Evolutionary conservation across 2,888 invertebrate genomes (phyloP).

Genomic region (Acronicta aceris): DNA sequence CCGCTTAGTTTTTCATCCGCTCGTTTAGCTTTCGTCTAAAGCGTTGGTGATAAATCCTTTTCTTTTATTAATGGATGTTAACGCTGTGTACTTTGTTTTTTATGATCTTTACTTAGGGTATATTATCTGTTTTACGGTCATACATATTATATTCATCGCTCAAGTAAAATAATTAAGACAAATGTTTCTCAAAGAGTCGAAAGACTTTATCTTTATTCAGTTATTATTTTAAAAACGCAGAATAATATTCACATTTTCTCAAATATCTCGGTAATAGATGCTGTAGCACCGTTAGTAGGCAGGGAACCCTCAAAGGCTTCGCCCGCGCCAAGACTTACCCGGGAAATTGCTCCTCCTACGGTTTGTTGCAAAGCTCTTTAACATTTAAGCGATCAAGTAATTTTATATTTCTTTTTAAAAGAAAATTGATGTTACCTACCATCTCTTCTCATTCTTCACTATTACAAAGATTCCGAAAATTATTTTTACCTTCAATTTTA

Average conservation of each 20-base stretch:
- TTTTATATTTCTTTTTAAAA: slow-evolving; percentile 39
- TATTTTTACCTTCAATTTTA: slow-evolving; percentile 5
- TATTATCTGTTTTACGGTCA: too few relatives aligned
- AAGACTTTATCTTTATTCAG: background rate
- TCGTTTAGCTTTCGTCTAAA: slow-evolving; percentile 20
- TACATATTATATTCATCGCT: background rate
- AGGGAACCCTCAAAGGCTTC: slow-evolving; percentile 51
- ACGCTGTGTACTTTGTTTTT: background rate
- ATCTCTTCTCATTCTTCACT: slow-evolving; percentile 11
- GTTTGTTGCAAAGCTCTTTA: slow-evolving; percentile 40
- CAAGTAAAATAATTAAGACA: background rate
- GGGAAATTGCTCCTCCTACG: slow-evolving; percentile 52
- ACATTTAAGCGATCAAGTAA: slow-evolving; percentile 44
- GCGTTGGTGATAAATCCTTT: slow-evolving; percentile 17
- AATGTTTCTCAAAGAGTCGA: background rate
- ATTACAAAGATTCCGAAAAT: slow-evolving; percentile 3
- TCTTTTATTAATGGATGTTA: slow-evolving; percentile 21
- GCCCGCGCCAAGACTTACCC: slow-evolving; percentile 41
- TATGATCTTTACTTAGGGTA: background rate
- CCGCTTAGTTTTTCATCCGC: slow-evolving; percentile 42
- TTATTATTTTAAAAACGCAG: slow-evolving; percentile 21
- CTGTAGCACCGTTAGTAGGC: slow-evolving; percentile 52
- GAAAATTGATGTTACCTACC: slow-evolving; percentile 27
- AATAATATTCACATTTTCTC: slow-evolving; percentile 38
- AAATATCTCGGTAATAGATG: slow-evolving; percentile 40